Conservation (phyloP, 1,140 invertebrate species). For the Lepidurus packardi region DNA sequence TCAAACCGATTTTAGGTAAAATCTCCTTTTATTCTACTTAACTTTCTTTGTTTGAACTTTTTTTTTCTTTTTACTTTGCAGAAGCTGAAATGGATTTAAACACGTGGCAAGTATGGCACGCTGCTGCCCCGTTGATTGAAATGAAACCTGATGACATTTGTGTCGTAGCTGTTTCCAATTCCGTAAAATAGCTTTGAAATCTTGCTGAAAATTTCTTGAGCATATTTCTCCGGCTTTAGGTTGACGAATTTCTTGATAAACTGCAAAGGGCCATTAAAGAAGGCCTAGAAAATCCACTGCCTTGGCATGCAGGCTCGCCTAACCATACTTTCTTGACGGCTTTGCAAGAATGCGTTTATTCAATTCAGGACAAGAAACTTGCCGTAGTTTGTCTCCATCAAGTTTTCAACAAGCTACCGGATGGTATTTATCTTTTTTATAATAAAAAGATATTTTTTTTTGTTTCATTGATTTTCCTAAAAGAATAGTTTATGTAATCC, state of each 20-base stretch:
- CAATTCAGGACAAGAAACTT: background rate
- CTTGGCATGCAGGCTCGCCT: background rate
- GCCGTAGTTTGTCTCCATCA: background rate
- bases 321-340: background rate
- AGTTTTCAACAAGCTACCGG: background rate
- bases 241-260: background rate
- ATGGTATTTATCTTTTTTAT: background rate
- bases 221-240: background rate
- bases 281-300: background rate
- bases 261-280: background rate
- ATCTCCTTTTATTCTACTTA: too few relatives aligned
- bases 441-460: too few relatives aligned
- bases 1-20: background rate
- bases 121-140: background rate
- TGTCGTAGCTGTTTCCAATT: background rate
- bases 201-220: background rate
- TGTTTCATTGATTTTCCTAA: too few relatives aligned
- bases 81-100: conserved; percentile 5
- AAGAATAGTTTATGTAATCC: too few relatives aligned
- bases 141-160: background rate
- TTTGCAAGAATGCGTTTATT: background rate
- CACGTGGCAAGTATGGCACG: background rate
- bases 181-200: background rate
- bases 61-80: background rate
- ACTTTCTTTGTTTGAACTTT: background rate